Conservation (phyloP, 1,140 invertebrate genomes). For the Musca domestica region DNA sequence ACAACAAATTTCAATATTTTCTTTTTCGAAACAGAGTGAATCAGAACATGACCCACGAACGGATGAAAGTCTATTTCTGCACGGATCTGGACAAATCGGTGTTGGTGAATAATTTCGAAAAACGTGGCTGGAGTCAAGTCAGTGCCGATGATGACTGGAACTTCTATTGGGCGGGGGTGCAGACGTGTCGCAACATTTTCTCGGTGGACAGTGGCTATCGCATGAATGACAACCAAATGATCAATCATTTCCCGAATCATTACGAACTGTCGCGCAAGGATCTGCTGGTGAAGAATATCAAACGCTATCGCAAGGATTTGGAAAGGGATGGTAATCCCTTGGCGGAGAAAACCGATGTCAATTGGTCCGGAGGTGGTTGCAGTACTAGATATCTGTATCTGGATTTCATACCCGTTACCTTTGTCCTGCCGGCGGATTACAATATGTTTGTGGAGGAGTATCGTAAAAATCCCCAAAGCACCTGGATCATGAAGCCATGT, state of each 20-base stretch:
- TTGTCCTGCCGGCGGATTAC: conserved; percentile 90
- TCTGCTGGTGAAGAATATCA: conserved; percentile 93
- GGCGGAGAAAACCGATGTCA: conserved; percentile 67
- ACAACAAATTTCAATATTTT: not conserved
- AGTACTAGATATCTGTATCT: conserved; percentile 75
- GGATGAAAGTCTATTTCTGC: conserved; percentile 70
- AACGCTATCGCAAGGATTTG: conserved; percentile 86
- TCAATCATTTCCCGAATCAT: conserved; percentile 92
- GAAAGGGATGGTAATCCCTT: conserved; percentile 85
- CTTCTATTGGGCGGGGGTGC: conserved; percentile 92
- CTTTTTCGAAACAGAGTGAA: conserved; percentile 3
- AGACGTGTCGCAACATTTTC: conserved; percentile 86
- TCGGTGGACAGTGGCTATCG: conserved; percentile 90
- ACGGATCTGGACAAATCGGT: conserved; percentile 96
- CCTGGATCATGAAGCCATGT: conserved; percentile 98
- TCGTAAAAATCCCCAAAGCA: conserved; percentile 83
- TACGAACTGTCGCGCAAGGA: conserved; percentile 94
- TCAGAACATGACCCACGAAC: conserved; percentile 24
- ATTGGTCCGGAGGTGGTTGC: conserved; percentile 65
- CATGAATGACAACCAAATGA: conserved; percentile 87
- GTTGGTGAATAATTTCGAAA: conserved; percentile 89
- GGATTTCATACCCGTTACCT: conserved; percentile 91
- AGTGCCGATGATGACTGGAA: conserved; percentile 94
- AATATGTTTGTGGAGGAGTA: conserved; percentile 97
- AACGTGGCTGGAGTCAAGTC: conserved; percentile 88